Conservation (phyloP, 2,113 vertebrate genomes). For the Seriola quinqueradiata region DNA sequence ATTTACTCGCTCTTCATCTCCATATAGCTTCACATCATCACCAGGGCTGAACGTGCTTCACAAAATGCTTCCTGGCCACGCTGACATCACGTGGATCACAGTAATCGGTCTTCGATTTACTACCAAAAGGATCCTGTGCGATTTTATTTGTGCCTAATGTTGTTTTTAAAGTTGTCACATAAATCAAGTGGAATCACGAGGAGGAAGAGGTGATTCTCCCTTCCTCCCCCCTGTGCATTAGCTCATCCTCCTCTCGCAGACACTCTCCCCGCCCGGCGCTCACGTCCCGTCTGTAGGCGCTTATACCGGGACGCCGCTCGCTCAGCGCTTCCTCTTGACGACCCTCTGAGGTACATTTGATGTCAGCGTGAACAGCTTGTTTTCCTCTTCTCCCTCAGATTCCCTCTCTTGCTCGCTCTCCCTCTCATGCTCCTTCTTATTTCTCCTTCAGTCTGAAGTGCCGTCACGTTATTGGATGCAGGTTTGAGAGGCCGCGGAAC, state of each 20-base stretch:
- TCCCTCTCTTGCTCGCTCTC: slow-evolving; percentile 50
- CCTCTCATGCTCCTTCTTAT: slow-evolving; percentile 41
- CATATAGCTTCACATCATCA: slow-evolving; percentile 33
- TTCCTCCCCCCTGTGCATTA: slow-evolving; percentile 71
- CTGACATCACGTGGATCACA: slow-evolving; percentile 38
- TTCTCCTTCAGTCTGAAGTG: slow-evolving; percentile 63
- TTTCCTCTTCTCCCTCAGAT: slow-evolving; percentile 65
- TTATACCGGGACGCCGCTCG: slow-evolving; percentile 61
- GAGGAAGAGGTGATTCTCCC: slow-evolving; percentile 66
- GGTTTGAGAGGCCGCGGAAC: slow-evolving; percentile 58
- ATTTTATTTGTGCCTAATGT: slow-evolving; percentile 76
- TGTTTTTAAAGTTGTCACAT: slow-evolving; percentile 79
- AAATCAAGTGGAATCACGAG: slow-evolving; percentile 74
- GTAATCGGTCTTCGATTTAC: slow-evolving; percentile 74
- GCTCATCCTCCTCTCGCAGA: slow-evolving; percentile 72
- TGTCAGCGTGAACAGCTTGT: slow-evolving; percentile 78
- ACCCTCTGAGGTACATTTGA: slow-evolving; percentile 82
- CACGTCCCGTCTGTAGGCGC: slow-evolving; percentile 76
- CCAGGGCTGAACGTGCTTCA: slow-evolving; percentile 26
- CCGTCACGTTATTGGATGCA: slow-evolving; percentile 64
- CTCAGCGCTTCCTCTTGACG: slow-evolving; percentile 78
- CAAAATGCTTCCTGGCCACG: slow-evolving; percentile 40
- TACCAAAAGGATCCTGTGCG: slow-evolving; percentile 58
- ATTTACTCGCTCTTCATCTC: slow-evolving; percentile 49
- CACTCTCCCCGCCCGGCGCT: slow-evolving; percentile 55